These are phyloP conservation scores for Thymallus thymallus DNA, from an alignment of 2,113 vertebrate genomes.

Conservation along the genomic window DNA sequence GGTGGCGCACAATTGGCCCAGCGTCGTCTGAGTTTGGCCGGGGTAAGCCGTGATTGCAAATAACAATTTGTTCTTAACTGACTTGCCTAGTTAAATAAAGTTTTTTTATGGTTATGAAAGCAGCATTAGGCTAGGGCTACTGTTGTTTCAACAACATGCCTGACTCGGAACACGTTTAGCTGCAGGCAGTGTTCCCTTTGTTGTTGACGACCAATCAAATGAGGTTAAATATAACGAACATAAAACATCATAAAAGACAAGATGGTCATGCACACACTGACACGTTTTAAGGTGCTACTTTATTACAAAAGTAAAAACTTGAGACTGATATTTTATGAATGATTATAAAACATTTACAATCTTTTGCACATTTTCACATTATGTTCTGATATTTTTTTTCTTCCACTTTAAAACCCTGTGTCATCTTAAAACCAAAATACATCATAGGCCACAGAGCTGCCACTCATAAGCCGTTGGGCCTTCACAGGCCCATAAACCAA, in stretches of 20 bases:
- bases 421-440: conserved; percentile 62
- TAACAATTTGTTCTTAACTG: too few relatives aligned
- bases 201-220: not conserved
- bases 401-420: conserved; percentile 67
- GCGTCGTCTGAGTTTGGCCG: too few relatives aligned
- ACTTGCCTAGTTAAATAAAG: too few relatives aligned
- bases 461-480: conserved; percentile 51
- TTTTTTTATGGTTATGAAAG: too few relatives aligned
- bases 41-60: too few relatives aligned
- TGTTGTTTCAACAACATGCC: not conserved
- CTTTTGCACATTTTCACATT: conserved; percentile 75
- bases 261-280: not conserved
- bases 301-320: conserved; percentile 84
- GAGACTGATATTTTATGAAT: conserved; percentile 71
- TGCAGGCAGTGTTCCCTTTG: too few relatives aligned
- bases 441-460: conserved; percentile 68
- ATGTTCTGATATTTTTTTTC: conserved; percentile 61
- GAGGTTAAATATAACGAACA: not conserved
- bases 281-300: conserved; percentile 69
- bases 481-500: not conserved
- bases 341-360: conserved; percentile 81
- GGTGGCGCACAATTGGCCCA: too few relatives aligned
- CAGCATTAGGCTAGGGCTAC: not conserved
- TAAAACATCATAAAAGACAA: not conserved
- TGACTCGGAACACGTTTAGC: not conserved